Percentiles rank a stretch among this genome's conserved stretches.
phyloP scores from a whole-genome alignment of 2,113 vertebrate genomes.

The Mandrillus leucophaeus region DNA sequence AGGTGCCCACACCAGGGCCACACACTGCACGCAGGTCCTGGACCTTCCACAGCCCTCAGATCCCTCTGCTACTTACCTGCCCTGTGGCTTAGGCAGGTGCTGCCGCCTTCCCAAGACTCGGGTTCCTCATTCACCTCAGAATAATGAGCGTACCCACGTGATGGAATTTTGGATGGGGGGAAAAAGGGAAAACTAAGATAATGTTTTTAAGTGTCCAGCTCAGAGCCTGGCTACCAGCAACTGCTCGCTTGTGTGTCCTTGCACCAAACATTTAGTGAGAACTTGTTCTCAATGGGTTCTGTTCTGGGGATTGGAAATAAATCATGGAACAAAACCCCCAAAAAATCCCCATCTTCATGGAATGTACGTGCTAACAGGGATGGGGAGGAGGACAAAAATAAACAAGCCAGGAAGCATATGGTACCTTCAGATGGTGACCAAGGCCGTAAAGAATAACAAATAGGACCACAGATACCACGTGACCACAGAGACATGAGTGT shows the following conservation, averaged over 20 bases:
- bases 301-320: not conserved
- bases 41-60: not conserved
- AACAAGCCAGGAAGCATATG: rapidly evolving
- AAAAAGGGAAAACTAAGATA: not conserved
- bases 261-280: not conserved
- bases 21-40: rapidly evolving
- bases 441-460: rapidly evolving
- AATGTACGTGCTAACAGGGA: not conserved
- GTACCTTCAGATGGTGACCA: not conserved
- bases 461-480: not conserved
- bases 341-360: not conserved
- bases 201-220: rapidly evolving
- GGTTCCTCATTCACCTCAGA: not conserved
- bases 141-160: rapidly evolving
- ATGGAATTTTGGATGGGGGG: rapidly evolving
- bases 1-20: not conserved
- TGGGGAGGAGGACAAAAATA: not conserved
- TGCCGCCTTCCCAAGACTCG: not conserved
- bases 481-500: rapidly evolving
- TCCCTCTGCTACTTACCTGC: not conserved
- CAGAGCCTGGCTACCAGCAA: not conserved
- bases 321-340: not conserved
- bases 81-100: not conserved
- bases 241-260: not conserved
- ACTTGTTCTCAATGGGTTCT: not conserved